phyloP scores from a whole-genome alignment of 1,140 invertebrate genomes.

The Anthonomus grandis region DNA sequence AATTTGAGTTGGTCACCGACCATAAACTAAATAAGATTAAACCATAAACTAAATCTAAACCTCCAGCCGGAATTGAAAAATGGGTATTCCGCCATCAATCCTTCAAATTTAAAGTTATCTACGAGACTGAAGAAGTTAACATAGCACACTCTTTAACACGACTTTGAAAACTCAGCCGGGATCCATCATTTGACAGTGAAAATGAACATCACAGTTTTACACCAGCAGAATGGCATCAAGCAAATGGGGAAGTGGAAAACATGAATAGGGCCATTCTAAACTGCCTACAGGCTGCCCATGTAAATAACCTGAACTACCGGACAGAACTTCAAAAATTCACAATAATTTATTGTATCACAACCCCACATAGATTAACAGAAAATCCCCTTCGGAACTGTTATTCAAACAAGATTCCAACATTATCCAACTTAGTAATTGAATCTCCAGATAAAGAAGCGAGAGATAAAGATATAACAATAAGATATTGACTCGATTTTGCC shows the following conservation, averaged over 20 bases:
- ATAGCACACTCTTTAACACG: slow-evolving; percentile 46
- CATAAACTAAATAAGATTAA: background rate
- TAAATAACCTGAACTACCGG: slow-evolving; percentile 7
- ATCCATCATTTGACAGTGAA: slow-evolving; percentile 28
- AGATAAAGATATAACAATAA: slow-evolving; percentile 13
- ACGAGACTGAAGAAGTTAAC: slow-evolving; percentile 44
- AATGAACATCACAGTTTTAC: slow-evolving; percentile 27
- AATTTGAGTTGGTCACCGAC: background rate
- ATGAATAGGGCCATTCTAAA: slow-evolving; percentile 18
- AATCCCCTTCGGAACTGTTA: slow-evolving; percentile 29
- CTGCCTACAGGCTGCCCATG: slow-evolving; percentile 4
- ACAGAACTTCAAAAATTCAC: slow-evolving; percentile 17
- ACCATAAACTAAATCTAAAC: background rate
- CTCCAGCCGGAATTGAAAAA: slow-evolving; percentile 39
- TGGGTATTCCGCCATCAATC: slow-evolving; percentile 44
- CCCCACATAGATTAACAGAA: slow-evolving; percentile 31
- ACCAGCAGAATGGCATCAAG: slow-evolving; percentile 40
- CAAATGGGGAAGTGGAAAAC: slow-evolving; percentile 41
- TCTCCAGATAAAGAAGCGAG: slow-evolving; percentile 11
- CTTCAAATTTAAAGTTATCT: slow-evolving; percentile 42
- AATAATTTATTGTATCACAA: slow-evolving; percentile 28
- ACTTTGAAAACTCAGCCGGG: slow-evolving; percentile 7
- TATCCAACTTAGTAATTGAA: slow-evolving; percentile 14
- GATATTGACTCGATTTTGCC: background rate
- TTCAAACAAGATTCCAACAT: slow-evolving; percentile 28